These are phyloP conservation scores for Rhynchonycteris naso DNA, from an alignment of 2,797 vertebrate species.

Conservation along the genomic window DNA sequence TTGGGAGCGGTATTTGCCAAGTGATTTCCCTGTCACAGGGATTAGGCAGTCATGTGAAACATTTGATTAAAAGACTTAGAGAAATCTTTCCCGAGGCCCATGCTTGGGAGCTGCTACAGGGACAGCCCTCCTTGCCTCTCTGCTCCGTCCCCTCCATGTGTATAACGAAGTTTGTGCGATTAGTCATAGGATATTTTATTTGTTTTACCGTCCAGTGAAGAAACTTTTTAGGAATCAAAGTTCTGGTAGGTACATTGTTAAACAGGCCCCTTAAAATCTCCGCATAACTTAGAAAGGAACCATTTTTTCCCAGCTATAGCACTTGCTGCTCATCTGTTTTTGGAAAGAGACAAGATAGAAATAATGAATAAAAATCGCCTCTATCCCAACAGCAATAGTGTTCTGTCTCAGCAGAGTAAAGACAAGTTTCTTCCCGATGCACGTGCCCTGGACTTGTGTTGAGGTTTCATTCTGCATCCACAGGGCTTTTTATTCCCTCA, in stretches of 20 bases:
- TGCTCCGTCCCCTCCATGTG: neutral
- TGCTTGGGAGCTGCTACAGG: neutral
- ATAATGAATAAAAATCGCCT: neutral
- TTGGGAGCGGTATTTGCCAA: slow-evolving; percentile 28
- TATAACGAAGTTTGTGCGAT: neutral
- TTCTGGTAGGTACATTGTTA: neutral
- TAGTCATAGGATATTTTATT: neutral
- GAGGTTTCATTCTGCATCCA: neutral
- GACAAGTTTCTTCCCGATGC: neutral
- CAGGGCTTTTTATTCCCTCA: neutral
- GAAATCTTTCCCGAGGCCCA: slow-evolving; percentile 2
- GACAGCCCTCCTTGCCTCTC: neutral
- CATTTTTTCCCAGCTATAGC: neutral
- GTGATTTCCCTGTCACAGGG: slow-evolving; percentile 32
- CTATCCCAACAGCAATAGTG: neutral
- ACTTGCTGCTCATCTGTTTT: neutral
- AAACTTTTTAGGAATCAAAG: slow-evolving; percentile 32
- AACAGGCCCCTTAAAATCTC: neutral
- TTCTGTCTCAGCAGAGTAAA: neutral
- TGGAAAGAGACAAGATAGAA: neutral
- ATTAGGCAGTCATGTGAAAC: slow-evolving; percentile 61
- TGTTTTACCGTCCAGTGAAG: neutral
- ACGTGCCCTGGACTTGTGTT: neutral
- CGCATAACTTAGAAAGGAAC: neutral
- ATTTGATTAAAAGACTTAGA: slow-evolving; percentile 49